phyloP scores from a whole-genome alignment of 2,888 invertebrate genomes.

The Pseudococcus jackbeardsleyi region DNA sequence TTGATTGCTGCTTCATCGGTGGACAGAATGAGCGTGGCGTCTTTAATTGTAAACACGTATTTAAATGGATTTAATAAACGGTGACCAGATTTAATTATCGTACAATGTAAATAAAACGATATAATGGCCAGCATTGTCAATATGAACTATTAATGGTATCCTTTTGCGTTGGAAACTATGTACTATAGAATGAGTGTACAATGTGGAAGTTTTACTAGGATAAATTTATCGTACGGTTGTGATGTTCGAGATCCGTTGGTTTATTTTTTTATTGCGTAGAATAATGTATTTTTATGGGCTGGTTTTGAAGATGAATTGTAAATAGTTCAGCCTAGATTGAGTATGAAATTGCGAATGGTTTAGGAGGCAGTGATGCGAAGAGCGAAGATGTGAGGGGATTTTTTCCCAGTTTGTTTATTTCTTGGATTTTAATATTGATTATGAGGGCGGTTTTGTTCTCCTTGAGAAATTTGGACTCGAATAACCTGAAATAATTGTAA shows the following conservation, averaged over 20 bases:
- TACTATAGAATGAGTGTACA: neutral
- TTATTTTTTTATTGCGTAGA: constrained; percentile 12
- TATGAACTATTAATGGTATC: neutral
- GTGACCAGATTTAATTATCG: neutral
- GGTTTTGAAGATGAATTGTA: neutral
- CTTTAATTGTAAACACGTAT: constrained; percentile 33
- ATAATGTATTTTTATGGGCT: neutral
- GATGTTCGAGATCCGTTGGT: neutral
- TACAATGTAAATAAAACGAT: constrained; percentile 41
- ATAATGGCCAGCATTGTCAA: neutral
- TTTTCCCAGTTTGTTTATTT: neutral
- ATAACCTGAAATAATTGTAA: no score
- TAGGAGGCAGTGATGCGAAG: neutral
- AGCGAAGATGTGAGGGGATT: neutral
- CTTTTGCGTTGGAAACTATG: neutral
- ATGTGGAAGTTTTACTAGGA: neutral
- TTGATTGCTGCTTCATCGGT: constrained; percentile 1
- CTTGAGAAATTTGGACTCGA: no score
- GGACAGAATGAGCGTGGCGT: neutral
- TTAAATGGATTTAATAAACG: constrained; percentile 40
- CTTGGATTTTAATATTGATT: no score
- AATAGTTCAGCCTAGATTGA: neutral
- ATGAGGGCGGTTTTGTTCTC: no score
- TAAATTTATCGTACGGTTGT: neutral
- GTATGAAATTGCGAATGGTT: neutral